Conservation (phyloP, 2,797 vertebrate genomes). For the Ctenochaetus hawaiiensis region DNA sequence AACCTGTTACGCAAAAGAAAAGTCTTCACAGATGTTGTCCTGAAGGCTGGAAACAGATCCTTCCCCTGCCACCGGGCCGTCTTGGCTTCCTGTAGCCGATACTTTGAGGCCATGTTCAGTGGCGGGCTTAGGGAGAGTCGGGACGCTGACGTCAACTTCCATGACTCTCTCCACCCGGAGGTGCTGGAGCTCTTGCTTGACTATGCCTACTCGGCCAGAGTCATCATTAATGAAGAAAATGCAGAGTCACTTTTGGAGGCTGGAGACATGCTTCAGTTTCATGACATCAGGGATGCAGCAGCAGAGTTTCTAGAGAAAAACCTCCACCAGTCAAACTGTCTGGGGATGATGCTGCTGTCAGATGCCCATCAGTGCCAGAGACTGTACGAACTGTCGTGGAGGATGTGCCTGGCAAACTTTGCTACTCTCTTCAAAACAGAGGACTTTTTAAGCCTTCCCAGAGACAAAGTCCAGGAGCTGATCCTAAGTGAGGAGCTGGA, state of each 20-base stretch:
- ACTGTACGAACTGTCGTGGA: slow-evolving; percentile 89
- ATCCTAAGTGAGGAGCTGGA: slow-evolving; percentile 90
- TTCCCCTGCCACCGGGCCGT: slow-evolving; percentile 91
- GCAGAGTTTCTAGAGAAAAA: slow-evolving; percentile 91
- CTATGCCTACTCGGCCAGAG: slow-evolving; percentile 88
- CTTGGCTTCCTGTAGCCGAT: slow-evolving; percentile 89
- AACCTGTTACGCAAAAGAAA: slow-evolving; percentile 88
- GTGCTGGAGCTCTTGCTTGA: slow-evolving; percentile 90
- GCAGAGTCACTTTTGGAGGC: slow-evolving; percentile 90
- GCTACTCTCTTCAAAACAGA: slow-evolving; percentile 86
- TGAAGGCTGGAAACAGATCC: slow-evolving; percentile 84
- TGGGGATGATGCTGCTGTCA: slow-evolving; percentile 91
- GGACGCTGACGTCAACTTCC: slow-evolving; percentile 88
- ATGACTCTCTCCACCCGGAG: slow-evolving; percentile 89
- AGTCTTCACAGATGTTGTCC: slow-evolving; percentile 88
- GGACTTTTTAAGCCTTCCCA: slow-evolving; percentile 88
- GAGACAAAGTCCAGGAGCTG: slow-evolving; percentile 88
- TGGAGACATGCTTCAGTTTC: slow-evolving; percentile 91
- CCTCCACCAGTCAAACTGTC: slow-evolving; percentile 89
- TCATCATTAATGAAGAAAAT: slow-evolving; percentile 91
- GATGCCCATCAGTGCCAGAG: slow-evolving; percentile 89
- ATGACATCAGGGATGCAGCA: slow-evolving; percentile 88
- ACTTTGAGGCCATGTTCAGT: slow-evolving; percentile 91
- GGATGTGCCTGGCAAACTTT: slow-evolving; percentile 90
- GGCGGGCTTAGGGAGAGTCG: slow-evolving; percentile 88